Base-by-base conservation (phyloP, 2,113 vertebrate genomes). In the Scalopus aquaticus region DNA sequence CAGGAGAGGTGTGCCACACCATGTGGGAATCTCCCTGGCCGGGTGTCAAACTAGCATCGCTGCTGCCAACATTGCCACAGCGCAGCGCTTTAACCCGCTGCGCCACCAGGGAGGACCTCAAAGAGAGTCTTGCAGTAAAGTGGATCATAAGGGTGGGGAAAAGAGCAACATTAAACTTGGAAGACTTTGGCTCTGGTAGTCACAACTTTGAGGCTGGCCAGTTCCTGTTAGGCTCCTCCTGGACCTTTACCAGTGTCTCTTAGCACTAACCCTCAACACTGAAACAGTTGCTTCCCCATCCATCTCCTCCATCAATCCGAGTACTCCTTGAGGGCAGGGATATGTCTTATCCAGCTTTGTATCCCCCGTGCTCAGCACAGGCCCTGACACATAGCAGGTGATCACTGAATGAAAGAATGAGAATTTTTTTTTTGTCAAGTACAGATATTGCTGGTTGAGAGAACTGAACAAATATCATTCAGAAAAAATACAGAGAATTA, bases 341-440 rank as follows among this genome's bases (percentile, higher is more conserved):
- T 83, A 91, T 86, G 82, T 77, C 89, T 96, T 94, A 93, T 56
- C 74, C 70, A 90, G 92, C 16, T 93, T 93, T 95, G 74, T 86
- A 79, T 95, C 93, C 88, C 89, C 90, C 93, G 83, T 0, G 9
- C 89, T 96, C 76, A 96, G 72, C 90, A 96, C 39, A 86, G 85
- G 87, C 93, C 76, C 93, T 96, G 76, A 93, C 92, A 97, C 83
- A 93, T 7, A 87, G 95, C 46, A 94, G 65, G 60, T 94, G 83
- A 86, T 95, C 96, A 37, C 20, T 93, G 82, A 94, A 93, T 95
- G 82, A 96, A 95, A 90, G 83, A 97, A 82, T 64, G 42, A 90
- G 64, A 35, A 64, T 51, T 51, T 87, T 51, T 80, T 19, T 32
- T 60, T 67, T 62, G 54, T 90, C 81, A 15, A 16, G 49, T 51